Base-by-base conservation (phyloP, 2,797 vertebrate species). In the Carapus acus region DNA sequence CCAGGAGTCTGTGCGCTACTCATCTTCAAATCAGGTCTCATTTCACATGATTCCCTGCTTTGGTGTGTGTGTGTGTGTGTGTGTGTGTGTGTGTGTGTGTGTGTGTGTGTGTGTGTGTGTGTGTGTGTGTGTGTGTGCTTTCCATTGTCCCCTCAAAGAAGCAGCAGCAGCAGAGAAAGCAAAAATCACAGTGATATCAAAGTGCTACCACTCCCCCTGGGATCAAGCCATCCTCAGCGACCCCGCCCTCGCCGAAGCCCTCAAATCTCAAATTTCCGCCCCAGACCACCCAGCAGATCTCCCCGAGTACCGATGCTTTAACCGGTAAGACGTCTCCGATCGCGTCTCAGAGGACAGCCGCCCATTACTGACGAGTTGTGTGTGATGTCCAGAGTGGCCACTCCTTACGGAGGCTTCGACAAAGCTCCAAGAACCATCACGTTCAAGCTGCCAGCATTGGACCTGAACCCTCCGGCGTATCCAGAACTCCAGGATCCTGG, bases 201-300 rank as follows among this genome's bases (percentile, higher is more conserved):
- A 92, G 67, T 91, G 88, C 63, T 99, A 98, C 69, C 90, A 93
- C 79, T 96, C 96, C 7, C 96, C 96, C 1, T 99, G 96, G 96
- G 92, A 94, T 76, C 88, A 96, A 83, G 95, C 92, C 29, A 95
- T 99, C 57, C 87, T 93, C 62, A 79, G 80, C 44, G 90, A 99
- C 55, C 96, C 96, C 0, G 87, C 90, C 49, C 90, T 98, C 6
- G 77, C 93, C n/a, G 91, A 93, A 40, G 88, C 89, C 31, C 83
- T 97, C 56, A 90, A 92, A 58, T 83, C 88, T 16, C 87, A 79
- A 69, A 87, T 97, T 79, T 88, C 91, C 33, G 73, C 64, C 43
- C 89, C 88, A 3, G 91, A 91, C 71, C 84, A 88, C 19, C 89
- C 69, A 65, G 38, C 80, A 8, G 90, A 94, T 2, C 79, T 90